A percentile compares a stretch with the other conserved stretches of the same genome.
These are phyloP conservation scores for Hemaris fuciformis DNA, from an alignment of 2,888 invertebrate species.

Conservation along the genomic window DNA sequence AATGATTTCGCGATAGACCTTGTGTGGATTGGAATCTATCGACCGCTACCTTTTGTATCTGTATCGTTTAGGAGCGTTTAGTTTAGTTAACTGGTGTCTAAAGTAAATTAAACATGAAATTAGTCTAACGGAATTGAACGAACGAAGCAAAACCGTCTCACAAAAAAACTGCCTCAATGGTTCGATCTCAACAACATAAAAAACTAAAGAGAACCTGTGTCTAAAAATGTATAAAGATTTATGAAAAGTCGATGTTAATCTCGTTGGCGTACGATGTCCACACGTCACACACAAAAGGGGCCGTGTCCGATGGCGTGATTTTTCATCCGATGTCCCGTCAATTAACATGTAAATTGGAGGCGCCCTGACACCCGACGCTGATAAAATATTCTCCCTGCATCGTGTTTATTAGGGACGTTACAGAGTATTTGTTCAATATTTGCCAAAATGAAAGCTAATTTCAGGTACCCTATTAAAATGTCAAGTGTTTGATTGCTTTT, in stretches of 20 bases:
- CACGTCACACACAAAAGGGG: constrained; percentile 30
- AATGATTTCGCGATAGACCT: no score
- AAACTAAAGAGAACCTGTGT: background rate
- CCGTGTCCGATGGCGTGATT: constrained; percentile 40
- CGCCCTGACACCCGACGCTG: constrained; percentile 26
- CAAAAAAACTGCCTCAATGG: background rate
- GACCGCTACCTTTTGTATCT: no score
- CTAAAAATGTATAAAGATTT: background rate
- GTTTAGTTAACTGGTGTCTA: no score
- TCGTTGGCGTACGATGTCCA: background rate
- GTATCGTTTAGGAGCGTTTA: no score
- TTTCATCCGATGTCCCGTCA: constrained; percentile 55
- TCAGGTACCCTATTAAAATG: no score
- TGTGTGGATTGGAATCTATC: no score
- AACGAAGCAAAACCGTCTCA: no score
- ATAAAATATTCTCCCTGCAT: constrained; percentile 19
- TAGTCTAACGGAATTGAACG: no score
- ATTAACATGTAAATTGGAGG: constrained; percentile 71
- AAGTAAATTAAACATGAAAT: no score
- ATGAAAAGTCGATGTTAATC: background rate
- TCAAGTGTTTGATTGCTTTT: no score
- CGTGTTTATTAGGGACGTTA: background rate
- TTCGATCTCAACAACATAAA: background rate
- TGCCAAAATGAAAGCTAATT: background rate
- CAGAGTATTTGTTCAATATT: background rate